These are phyloP conservation scores for Wasmannia auropunctata DNA, from an alignment of 1,140 invertebrate genomes.

Conservation along the genomic window DNA sequence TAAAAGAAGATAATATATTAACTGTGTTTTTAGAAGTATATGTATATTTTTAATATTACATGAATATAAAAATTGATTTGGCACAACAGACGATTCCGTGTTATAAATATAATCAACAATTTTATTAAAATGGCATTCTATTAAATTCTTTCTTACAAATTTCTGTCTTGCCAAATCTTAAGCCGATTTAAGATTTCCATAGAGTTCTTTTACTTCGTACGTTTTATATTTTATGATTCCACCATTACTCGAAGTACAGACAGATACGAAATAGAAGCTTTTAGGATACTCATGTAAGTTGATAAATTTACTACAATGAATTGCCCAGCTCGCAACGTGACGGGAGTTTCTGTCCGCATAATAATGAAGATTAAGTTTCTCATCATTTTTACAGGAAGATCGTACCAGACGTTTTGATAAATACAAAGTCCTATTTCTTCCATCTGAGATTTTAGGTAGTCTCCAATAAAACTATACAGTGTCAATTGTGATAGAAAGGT, in stretches of 20 bases:
- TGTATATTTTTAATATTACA: not conserved
- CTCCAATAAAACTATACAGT: slow-evolving; percentile 59
- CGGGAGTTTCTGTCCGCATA: slow-evolving; percentile 30
- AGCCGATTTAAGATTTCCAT: not conserved
- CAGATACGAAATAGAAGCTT: slow-evolving; percentile 62
- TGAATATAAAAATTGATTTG: not conserved
- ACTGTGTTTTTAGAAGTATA: not conserved
- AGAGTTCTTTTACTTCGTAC: not conserved
- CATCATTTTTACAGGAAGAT: not conserved
- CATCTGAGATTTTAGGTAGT: slow-evolving; percentile 59
- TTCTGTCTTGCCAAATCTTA: not conserved
- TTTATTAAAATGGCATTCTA: slow-evolving; percentile 9
- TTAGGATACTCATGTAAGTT: slow-evolving; percentile 60
- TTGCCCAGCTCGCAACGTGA: slow-evolving; percentile 30
- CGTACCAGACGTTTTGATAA: slow-evolving; percentile 49
- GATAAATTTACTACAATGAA: slow-evolving; percentile 54
- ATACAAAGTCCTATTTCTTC: slow-evolving; percentile 25
- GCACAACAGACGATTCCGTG: not conserved
- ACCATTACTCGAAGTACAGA: slow-evolving; percentile 67
- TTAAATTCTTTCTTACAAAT: not conserved
- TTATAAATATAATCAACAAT: not conserved
- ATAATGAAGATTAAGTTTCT: slow-evolving; percentile 45
- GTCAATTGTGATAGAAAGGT: slow-evolving; percentile 27
- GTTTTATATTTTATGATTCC: not conserved
- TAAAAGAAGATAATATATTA: not conserved